phyloP scores from a whole-genome alignment of 2,113 vertebrate species.

The Motacilla tschutschensis region DNA sequence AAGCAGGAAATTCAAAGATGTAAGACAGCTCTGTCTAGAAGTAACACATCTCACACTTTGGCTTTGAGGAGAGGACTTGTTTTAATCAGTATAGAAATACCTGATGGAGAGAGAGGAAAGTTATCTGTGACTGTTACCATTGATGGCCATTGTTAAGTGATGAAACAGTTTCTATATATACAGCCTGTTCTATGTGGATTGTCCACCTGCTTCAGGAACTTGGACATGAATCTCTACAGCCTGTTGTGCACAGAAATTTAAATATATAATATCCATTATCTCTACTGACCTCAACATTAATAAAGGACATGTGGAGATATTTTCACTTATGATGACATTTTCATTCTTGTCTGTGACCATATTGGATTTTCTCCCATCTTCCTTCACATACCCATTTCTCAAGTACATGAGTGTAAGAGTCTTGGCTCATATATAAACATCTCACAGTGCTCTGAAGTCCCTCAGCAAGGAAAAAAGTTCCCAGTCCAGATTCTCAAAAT shows the following conservation, averaged over 20 bases:
- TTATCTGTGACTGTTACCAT: background rate
- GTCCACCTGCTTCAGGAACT: background rate
- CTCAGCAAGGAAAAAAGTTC: background rate
- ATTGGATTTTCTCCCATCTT: background rate
- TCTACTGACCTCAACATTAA: background rate
- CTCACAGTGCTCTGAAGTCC: background rate
- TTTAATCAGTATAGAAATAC: background rate
- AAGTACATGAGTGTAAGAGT: background rate
- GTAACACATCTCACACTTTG: background rate
- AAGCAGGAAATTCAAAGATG: slow-evolving; percentile 21
- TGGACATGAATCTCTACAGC: background rate
- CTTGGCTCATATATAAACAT: background rate
- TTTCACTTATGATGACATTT: background rate
- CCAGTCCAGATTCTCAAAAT: background rate
- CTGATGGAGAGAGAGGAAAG: background rate
- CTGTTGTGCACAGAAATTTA: background rate
- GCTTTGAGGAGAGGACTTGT: background rate
- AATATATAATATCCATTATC: background rate
- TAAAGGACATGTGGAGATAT: background rate
- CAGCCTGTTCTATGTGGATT: background rate
- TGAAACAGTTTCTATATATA: background rate
- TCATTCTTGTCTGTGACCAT: background rate
- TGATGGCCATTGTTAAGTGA: background rate
- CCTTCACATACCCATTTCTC: background rate
- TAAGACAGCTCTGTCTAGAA: background rate